Evolutionary conservation across 2,888 invertebrate species (phyloP), one percentile per base, ranked within the genome.

Genomic region (Ichneumoninae sp.): DNA sequence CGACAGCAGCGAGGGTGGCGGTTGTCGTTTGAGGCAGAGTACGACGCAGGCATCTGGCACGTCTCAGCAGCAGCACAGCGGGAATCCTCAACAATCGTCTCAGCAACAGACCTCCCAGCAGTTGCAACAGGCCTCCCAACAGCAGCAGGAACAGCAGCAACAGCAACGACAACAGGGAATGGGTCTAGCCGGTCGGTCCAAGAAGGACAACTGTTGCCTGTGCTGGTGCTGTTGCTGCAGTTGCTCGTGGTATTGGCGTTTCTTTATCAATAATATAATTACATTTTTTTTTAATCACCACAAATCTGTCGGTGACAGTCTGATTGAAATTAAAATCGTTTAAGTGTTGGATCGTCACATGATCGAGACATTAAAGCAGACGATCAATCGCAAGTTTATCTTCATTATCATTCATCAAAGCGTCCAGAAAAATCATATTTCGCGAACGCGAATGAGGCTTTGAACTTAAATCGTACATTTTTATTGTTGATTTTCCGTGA

Each of bases 191-290:
- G 93, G 93, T 69, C 91, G 94, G 91, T 95, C 94, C 92, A 94
- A 94, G 94, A 95, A 95, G 94, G 95, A 94, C 94, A 95, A 95
- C 94, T 95, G 93, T 89, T 95, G 95, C 90, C 95, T 95, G 91
- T 95, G 95, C 94, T 95, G 95, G 94, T 95, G 95, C 94, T 95
- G 95, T 93, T 95, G 95, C 92, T 95, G 95, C 94, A 95, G 95
- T 91, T 94, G 94, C 92, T 94, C 94, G 92, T 95, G 95, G 95
- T 95, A 89, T 91, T 93, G 88, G 81, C 92, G 91, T 88, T 92
- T 89, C 87, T 90, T 85, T 71, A 81, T 10, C 70, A 71, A 40
- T 36, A 54, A 40, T 40, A 40, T 40, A 8, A 40, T 10, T 10
- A n/a, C n/a, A n/a, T 40, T 33, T 1, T 6, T 33, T 33, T 33